Base-by-base conservation (phyloP, 2,797 vertebrate species). In the Pachyuromys duprasi region DNA sequence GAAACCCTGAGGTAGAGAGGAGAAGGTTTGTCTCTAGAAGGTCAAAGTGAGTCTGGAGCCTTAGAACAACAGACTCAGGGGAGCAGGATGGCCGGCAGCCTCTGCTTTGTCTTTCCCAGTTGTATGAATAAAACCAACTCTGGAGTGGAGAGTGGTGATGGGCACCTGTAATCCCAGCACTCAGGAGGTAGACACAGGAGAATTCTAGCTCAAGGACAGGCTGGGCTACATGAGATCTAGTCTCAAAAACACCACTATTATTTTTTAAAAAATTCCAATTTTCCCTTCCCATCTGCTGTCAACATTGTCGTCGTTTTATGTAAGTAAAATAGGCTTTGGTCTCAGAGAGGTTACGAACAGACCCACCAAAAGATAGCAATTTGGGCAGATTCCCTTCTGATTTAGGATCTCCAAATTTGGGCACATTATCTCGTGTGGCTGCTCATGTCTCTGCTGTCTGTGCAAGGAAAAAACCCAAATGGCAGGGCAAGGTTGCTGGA, bases 371-470 rank as follows among this genome's bases (percentile, higher is more conserved):
- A 79, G 63, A 13, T 0, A 0, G 36, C 24, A 0, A 2, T 20
- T 1, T 6, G 15, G 8, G 11, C 20, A 49, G 80, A 22, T 8
- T 67, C 55, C 79, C 36, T 57, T 74, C 31, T 13, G 89, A 36
- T 8, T 67, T 4, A 4, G 76, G 72, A 49, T 39, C 18, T 70
- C 45, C 84, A 39, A 4, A 0, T 13, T 17, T 92, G 8, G 24
- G 24, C 0, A 1, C 13, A 17, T 0, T 0, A 2, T 49, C 67
- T 80, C 0, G 0, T 18, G 5, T 0, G 0, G 26, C 65, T 92
- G 96, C 91, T 67, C 69, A 0, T 0, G 1, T 79, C 70, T 74
- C n/a, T 49, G 20, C 20, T 84, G 33, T 69, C 63, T n/a, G 63
- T 86, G 65, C 75, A 24, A 93, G 20, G 0, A 17, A 57, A 57